Conservation (phyloP, 2,888 invertebrate genomes). For the Hylaea fasciaria region DNA sequence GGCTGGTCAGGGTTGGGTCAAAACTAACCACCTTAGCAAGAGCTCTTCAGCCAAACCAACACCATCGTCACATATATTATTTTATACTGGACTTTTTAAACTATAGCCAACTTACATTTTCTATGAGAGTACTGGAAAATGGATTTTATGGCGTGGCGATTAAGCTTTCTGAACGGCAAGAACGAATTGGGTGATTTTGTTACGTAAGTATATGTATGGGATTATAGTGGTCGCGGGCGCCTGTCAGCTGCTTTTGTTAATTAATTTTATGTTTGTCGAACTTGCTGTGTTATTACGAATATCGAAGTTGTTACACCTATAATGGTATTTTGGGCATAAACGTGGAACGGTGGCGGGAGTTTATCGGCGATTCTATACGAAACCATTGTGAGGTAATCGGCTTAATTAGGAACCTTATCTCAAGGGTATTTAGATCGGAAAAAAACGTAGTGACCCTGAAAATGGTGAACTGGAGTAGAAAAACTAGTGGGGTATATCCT, state of each 20-base stretch:
- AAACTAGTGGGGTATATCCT: too few relatives aligned
- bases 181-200: conserved; percentile 32
- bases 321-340: background rate
- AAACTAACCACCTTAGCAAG: conserved; percentile 44
- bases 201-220: conserved; percentile 32
- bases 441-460: too few relatives aligned
- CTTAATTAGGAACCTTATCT: background rate
- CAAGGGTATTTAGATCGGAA: too few relatives aligned
- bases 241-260: conserved; percentile 38
- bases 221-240: conserved; percentile 34
- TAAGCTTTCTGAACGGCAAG: conserved; percentile 34
- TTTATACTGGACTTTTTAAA: conserved; percentile 39
- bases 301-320: conserved; percentile 3
- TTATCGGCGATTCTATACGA: background rate
- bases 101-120: conserved; percentile 42
- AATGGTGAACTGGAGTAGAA: too few relatives aligned
- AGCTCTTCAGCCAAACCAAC: conserved; percentile 28
- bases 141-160: conserved; percentile 46
- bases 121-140: conserved; percentile 47
- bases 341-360: background rate
- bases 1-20: conserved; percentile 70
- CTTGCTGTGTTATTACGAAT: conserved; percentile 22
- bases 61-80: conserved; percentile 37
- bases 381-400: background rate
- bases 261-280: conserved; percentile 44